Conservation (phyloP, 2,113 vertebrate genomes). For the Ceratotherium simum region DNA sequence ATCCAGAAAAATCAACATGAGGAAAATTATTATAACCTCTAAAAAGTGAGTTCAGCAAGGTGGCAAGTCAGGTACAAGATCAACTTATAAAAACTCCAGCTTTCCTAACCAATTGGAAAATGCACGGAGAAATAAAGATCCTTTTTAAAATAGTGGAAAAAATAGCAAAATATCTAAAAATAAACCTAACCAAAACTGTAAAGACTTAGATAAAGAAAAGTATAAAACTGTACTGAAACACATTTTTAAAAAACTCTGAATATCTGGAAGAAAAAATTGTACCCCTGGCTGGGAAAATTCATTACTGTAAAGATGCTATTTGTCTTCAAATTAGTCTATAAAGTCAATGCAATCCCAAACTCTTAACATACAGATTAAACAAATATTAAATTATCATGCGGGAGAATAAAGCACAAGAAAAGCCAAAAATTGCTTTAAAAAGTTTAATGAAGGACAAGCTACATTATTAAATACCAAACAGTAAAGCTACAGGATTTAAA, state of each 20-base stretch:
- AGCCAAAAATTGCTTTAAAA: not conserved
- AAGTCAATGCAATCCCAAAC: not conserved
- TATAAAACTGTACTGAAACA: conserved; percentile 17
- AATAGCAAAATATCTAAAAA: conserved; percentile 1
- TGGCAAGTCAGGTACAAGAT: not conserved
- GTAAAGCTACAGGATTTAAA: not conserved
- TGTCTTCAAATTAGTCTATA: not conserved
- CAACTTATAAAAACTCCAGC: not conserved
- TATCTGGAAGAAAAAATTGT: not conserved
- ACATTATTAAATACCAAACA: not conserved
- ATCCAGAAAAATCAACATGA: not conserved
- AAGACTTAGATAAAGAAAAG: conserved; percentile 6
- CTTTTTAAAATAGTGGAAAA: not conserved
- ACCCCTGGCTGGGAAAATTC: not conserved
- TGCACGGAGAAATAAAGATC: not conserved
- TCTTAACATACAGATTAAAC: not conserved
- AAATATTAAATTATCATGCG: not conserved
- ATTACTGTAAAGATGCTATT: not conserved
- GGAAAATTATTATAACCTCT: not conserved
- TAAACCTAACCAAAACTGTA: not conserved
- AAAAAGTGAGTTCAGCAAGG: conserved; percentile 1
- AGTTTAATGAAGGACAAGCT: not conserved
- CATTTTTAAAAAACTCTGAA: not conserved
- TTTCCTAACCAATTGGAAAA: not conserved
- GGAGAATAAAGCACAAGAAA: conserved; percentile 5